These are phyloP conservation scores for Ceraclea dissimilis DNA, from an alignment of 2,888 invertebrate species.

Conservation along the genomic window DNA sequence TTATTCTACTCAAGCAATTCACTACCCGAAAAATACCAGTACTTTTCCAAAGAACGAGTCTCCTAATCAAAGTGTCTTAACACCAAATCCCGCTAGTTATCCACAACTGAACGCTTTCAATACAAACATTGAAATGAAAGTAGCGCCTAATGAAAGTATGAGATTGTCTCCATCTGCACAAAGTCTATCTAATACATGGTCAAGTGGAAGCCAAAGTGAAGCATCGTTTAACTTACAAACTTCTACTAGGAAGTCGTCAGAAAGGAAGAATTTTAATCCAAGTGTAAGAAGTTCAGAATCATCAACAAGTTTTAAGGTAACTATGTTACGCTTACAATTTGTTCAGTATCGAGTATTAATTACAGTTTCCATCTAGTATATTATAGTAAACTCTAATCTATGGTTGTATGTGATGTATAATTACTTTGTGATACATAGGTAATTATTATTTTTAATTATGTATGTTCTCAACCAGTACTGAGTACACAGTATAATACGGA, in stretches of 20 bases:
- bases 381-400: too few species aligned
- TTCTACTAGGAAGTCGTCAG: not conserved
- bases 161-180: slow-evolving; percentile 14
- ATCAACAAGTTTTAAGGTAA: not conserved
- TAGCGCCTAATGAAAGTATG: slow-evolving; percentile 4
- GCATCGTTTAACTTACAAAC: too few species aligned
- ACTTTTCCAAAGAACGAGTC: not conserved
- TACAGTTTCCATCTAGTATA: too few species aligned
- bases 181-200: slow-evolving; percentile 7
- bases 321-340: not conserved
- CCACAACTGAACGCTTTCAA: slow-evolving; percentile 11
- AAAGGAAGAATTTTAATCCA: not conserved
- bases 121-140: not conserved
- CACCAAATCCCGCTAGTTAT: slow-evolving; percentile 14
- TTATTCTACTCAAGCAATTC: not conserved
- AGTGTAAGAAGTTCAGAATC: slow-evolving; percentile 6
- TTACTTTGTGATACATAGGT: too few species aligned
- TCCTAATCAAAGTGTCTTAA: not conserved
- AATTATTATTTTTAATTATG: too few species aligned
- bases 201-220: not conserved
- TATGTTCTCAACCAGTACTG: too few species aligned
- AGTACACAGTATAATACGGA: too few species aligned
- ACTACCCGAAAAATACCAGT: not conserved
- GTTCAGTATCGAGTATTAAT: not conserved
- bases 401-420: too few species aligned